Evolutionary conservation across 2,888 invertebrate genomes (phyloP).

Genomic region (Mythimna impura): DNA sequence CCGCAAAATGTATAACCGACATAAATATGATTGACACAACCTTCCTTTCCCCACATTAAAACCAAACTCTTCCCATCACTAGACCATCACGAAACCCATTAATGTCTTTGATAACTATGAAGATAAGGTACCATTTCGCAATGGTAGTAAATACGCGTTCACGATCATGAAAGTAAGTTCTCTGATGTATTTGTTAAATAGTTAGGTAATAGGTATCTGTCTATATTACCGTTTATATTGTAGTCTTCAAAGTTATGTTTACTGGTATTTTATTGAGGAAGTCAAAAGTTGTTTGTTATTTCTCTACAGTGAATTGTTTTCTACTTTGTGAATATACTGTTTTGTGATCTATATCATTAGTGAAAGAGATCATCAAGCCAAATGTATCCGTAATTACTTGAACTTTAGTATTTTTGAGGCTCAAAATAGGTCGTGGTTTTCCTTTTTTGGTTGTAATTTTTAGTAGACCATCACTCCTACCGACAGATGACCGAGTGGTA

Average conservation of each 20-base stretch:
- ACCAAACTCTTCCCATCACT: conserved; percentile 27
- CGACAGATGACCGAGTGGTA: too few species aligned
- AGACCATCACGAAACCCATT: conserved; percentile 29
- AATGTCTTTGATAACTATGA: conserved; percentile 37
- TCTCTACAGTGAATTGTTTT: too few species aligned
- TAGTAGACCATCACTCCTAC: too few species aligned
- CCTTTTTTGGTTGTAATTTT: too few species aligned
- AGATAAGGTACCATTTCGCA: conserved; percentile 50
- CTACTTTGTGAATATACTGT: too few species aligned
- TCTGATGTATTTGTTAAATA: conserved; percentile 49
- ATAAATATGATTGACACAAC: not conserved
- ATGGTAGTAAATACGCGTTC: conserved; percentile 47
- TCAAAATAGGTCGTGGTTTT: too few species aligned
- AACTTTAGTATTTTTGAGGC: too few species aligned
- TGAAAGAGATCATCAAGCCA: too few species aligned
- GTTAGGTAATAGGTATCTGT: conserved; percentile 23
- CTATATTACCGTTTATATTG: not conserved
- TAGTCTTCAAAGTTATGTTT: conserved; percentile 2
- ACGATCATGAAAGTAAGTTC: conserved; percentile 38
- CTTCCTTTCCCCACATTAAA: not conserved
- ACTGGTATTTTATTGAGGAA: not conserved
- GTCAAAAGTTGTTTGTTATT: not conserved
- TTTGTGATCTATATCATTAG: too few species aligned
- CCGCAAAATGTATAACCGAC: not conserved
- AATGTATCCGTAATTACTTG: too few species aligned